These are phyloP conservation scores for Odontocerum albicorne DNA, from an alignment of 2,888 invertebrate species.

Conservation along the genomic window DNA sequence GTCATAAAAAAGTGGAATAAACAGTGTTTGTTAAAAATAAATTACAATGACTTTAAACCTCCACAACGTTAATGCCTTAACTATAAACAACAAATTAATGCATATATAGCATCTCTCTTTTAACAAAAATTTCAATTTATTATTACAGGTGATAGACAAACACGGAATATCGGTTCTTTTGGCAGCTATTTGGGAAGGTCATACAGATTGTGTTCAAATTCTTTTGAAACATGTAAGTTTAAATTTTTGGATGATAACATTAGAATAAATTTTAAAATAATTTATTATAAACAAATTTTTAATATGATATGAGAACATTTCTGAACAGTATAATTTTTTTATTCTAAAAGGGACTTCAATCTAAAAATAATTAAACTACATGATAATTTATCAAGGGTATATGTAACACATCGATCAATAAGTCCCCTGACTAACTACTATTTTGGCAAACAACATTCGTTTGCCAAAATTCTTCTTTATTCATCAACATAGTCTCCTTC, in stretches of 20 bases:
- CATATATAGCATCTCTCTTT: no score
- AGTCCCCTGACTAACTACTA: no score
- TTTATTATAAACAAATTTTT: slow-evolving; percentile 12
- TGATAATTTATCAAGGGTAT: no score
- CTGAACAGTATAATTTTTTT: not conserved
- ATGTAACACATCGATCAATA: no score
- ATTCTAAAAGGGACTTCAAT: not conserved
- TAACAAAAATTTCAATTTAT: slow-evolving; percentile 2
- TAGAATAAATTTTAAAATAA: slow-evolving; percentile 6
- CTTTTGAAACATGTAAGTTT: slow-evolving; percentile 79
- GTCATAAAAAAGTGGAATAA: no score
- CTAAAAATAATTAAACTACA: not conserved
- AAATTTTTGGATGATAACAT: not conserved
- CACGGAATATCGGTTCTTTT: slow-evolving; percentile 93
- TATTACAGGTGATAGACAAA: slow-evolving; percentile 82
- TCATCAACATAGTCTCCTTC: no score
- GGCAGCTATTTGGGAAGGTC: slow-evolving; percentile 97
- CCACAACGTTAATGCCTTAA: no score
- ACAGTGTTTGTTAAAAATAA: no score
- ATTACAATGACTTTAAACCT: no score
- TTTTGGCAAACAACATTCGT: no score
- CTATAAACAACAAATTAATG: not conserved
- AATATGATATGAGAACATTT: not conserved
- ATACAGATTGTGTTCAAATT: slow-evolving; percentile 86
- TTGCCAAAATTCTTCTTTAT: no score